Evolutionary conservation across 2,113 vertebrate genomes (phyloP), one percentile per base, ranked within the genome.

Genomic region (Hypocryptadius cinnamomeus): DNA sequence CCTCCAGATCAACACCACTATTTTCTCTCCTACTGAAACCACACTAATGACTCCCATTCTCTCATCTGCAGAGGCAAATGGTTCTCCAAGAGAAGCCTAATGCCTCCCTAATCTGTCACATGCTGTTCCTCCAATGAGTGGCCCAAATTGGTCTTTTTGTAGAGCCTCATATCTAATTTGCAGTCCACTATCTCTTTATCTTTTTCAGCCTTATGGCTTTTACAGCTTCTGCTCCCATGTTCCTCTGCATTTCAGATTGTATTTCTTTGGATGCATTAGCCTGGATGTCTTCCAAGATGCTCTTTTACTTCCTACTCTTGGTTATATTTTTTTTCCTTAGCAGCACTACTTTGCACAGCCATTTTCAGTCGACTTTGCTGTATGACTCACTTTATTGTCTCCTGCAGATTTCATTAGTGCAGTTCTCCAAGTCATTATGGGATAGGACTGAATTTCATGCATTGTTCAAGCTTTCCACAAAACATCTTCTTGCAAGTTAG

Each of bases 351-450:
- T 63, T 64, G 85, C 93, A 74, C 6, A 25, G 85, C 73, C n/a
- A 7, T 94, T 91, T 92, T 87, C 87, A 88, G 79, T 53, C 7
- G 0, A 65, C 85, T 84, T 71, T 92, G 83, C 95, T 37, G 79
- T 74, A 81, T 96, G 93, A 96, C 79, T 95, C 94, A 95, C 77
- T 94, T 95, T 88, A 95, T 94, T 95, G 94, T 95, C 94, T 96
- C 92, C 95, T 95, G 95, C 79, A 95, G 92, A 96, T 96, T 96
- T 96, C 94, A 96, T 96, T 96, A 96, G 82, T 27, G n/a, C 76
- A 72, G 83, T 71, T 95, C 84, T 86, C 82, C 77, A 71, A 51
- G 72, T 96, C 88, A 76, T 96, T 95, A 91, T 17, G 45, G 84
- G 84, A 72, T 21, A 93, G 48, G 63, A 84, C 90, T 94, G 79